phyloP scores from a whole-genome alignment of 2,888 invertebrate genomes.

The Nomada ruficornis region DNA sequence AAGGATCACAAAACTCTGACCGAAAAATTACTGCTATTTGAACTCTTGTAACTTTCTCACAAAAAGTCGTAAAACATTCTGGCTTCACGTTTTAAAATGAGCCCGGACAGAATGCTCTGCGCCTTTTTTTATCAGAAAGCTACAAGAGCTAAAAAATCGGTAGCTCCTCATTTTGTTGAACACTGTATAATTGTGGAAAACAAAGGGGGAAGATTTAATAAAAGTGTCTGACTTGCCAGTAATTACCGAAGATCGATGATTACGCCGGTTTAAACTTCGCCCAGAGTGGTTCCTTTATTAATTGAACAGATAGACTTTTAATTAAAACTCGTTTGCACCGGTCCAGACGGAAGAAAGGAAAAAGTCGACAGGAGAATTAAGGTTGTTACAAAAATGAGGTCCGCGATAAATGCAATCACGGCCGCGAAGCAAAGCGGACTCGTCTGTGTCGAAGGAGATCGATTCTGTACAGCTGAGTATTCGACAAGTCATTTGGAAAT shows the following conservation, averaged over 20 bases:
- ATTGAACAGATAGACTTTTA: slow-evolving; percentile 43
- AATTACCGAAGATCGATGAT: slow-evolving; percentile 57
- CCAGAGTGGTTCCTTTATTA: slow-evolving; percentile 26
- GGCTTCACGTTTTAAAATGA: too few relatives aligned
- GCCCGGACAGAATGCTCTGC: too few relatives aligned
- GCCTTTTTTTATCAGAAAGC: too few relatives aligned
- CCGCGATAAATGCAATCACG: slow-evolving; percentile 24
- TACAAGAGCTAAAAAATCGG: too few relatives aligned
- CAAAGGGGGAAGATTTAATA: slow-evolving; percentile 45
- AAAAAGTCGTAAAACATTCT: too few relatives aligned
- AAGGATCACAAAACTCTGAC: too few relatives aligned
- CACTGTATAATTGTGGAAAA: too few relatives aligned
- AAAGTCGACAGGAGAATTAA: slow-evolving; percentile 3
- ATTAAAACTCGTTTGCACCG: slow-evolving; percentile 27
- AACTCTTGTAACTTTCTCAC: too few relatives aligned
- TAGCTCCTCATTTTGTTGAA: too few relatives aligned
- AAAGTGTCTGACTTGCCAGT: slow-evolving; percentile 44
- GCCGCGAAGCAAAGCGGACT: background rate
- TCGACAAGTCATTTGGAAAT: slow-evolving; percentile 20
- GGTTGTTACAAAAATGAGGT: slow-evolving; percentile 23
- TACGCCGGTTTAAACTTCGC: slow-evolving; percentile 5
- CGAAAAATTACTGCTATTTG: too few relatives aligned
- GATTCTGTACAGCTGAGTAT: slow-evolving; percentile 9
- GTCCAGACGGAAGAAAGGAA: background rate
- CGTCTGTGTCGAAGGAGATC: slow-evolving; percentile 16